A percentile compares a stretch with the other conserved stretches of the same genome.
These are phyloP conservation scores for Drosophila algonquin DNA, from an alignment of 2,888 invertebrate species.

Conservation along the genomic window DNA sequence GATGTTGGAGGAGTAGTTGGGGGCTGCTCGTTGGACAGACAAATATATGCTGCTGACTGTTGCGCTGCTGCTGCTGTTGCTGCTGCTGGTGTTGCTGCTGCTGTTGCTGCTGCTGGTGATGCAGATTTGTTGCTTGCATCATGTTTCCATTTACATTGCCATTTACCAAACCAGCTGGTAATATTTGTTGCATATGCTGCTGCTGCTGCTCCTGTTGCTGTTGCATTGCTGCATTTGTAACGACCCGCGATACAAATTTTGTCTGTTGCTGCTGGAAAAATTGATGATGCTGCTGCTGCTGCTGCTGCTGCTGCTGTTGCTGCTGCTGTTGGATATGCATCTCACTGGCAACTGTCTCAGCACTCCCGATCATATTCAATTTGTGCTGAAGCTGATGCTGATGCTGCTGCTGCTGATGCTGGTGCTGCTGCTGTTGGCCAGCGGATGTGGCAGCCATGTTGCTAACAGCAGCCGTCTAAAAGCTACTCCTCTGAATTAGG, in stretches of 20 bases:
- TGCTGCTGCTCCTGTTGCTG: slow-evolving; percentile 44
- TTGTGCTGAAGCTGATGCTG: slow-evolving; percentile 79
- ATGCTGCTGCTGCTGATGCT: slow-evolving; percentile 65
- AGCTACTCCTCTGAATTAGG: slow-evolving; percentile 53
- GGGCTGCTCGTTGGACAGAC: slow-evolving; percentile 59
- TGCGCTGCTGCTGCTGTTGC: slow-evolving; percentile 58
- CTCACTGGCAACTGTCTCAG: slow-evolving; percentile 64
- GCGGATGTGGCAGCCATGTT: slow-evolving; percentile 84
- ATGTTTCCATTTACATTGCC: slow-evolving; percentile 65
- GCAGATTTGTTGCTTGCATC: slow-evolving; percentile 59
- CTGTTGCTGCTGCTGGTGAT: slow-evolving; percentile 21
- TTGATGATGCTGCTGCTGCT: slow-evolving; percentile 52
- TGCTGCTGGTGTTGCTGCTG: slow-evolving; percentile 40
- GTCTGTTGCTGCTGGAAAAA: slow-evolving; percentile 60
- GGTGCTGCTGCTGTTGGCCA: slow-evolving; percentile 80
- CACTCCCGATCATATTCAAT: slow-evolving; percentile 72
- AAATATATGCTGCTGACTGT: slow-evolving; percentile 58
- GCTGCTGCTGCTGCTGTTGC: slow-evolving; percentile 57
- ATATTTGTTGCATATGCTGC: slow-evolving; percentile 61
- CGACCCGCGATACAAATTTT: slow-evolving; percentile 78
- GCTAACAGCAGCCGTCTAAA: slow-evolving; percentile 63
- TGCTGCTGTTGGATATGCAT: slow-evolving; percentile 65
- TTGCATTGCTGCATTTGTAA: slow-evolving; percentile 72
- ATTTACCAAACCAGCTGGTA: slow-evolving; percentile 80
- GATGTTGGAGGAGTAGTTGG: slow-evolving; percentile 60